A percentile compares a stretch with the other conserved stretches of the same genome.
These are phyloP conservation scores for Pogonus chalceus DNA, from an alignment of 1,140 invertebrate species.

Conservation along the genomic window DNA sequence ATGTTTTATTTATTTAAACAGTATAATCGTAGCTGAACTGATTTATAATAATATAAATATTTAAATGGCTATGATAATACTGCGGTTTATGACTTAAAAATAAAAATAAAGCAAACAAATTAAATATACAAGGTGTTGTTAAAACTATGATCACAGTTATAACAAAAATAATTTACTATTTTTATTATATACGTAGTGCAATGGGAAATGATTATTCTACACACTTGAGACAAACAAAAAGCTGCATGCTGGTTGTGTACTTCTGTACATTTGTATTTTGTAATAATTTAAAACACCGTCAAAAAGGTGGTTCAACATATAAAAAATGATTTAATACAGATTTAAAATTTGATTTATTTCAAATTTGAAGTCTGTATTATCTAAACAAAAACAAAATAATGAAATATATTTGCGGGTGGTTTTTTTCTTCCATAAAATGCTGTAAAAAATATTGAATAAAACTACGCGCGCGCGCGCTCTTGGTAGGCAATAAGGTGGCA, in stretches of 20 bases:
- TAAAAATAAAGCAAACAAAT: constrained; percentile 1
- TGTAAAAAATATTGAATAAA: neutral
- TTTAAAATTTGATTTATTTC: too few species aligned
- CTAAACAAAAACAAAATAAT: too few species aligned
- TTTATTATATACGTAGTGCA: neutral
- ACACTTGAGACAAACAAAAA: constrained; percentile 3
- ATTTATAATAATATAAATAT: too few species aligned
- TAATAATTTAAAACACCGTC: neutral
- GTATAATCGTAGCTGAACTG: too few species aligned
- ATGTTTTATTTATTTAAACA: too few species aligned
- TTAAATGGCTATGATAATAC: too few species aligned
- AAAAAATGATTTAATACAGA: constrained; percentile 1
- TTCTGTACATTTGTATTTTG: neutral
- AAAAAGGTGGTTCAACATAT: constrained; percentile 2
- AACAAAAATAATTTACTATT: neutral
- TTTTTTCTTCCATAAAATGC: neutral
- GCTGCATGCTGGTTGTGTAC: constrained; percentile 1
- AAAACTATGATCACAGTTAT: neutral
- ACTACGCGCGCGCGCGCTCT: neutral
- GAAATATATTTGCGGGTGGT: neutral
- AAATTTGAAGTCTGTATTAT: too few species aligned
- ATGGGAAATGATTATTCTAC: neutral
- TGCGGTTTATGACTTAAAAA: too few species aligned
- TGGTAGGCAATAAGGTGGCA: neutral
- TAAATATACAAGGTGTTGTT: neutral